Base-by-base conservation (phyloP, 2,113 vertebrate species). In the Channa maculata region DNA sequence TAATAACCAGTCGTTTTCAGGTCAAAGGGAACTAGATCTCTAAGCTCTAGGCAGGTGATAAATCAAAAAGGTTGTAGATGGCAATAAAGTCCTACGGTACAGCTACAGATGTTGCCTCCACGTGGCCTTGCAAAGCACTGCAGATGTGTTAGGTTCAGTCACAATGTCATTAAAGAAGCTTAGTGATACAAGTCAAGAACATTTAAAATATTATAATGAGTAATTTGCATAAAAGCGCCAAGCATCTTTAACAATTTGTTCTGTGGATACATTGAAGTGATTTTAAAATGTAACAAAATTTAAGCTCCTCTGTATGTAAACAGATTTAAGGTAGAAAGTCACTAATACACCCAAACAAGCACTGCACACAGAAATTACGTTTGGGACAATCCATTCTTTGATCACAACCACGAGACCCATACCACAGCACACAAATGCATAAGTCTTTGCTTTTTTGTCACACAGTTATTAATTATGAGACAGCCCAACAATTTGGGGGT, bases 121-220 rank as follows among this genome's bases (percentile, higher is more conserved):
- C 49, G 80, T 77, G 88, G 83, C 14, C 5, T 0, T 45, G 13
- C 1, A 11, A 2, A 38, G 45, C 37, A 88, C 39, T 79, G 55
- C 71, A 79, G 12, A 36, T 1, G 15, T 43, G 4, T 15, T 46
- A 9, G 55, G 12, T 9, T 24, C 24, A 24, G 24, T 24, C 24
- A 24, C 38, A 14, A 3, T 8, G 58, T 60, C 2, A 10, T 2
- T 3, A 5, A 41, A 15, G 48, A 43, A 24, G 2, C 10, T 13
- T 12, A 3, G 24, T 24, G 24, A 24, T 24, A 6, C 8, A 33
- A 24, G 52, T 15, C 13, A 15, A n/a, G 8, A 11, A 6, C 5
- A 37, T 50, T 15, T 34, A 5, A 0, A 9, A 41, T 13, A 34
- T 43, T 49, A 15, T 0, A 15, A 10, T 24, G 1, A 65, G 8